phyloP scores from a whole-genome alignment of 2,113 vertebrate genomes.

The Numida meleagris region DNA sequence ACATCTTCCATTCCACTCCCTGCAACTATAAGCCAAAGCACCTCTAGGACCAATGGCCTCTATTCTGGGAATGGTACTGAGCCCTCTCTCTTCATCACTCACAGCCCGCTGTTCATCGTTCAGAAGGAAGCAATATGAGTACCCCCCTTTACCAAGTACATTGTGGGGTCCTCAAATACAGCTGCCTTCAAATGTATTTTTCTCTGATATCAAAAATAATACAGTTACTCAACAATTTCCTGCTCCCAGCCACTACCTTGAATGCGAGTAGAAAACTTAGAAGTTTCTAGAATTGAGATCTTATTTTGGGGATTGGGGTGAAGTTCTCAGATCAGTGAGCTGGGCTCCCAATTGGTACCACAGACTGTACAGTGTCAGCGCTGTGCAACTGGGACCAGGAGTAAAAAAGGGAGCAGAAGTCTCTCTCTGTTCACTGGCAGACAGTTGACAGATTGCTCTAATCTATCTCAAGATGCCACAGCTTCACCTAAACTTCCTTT shows the following conservation, averaged over 20 bases:
- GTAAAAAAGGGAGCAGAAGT: background rate
- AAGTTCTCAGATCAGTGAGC: background rate
- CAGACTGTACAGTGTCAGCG: background rate
- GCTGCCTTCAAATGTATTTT: background rate
- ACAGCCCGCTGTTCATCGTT: background rate
- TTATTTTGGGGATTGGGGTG: background rate
- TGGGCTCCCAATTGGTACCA: background rate
- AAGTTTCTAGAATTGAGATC: background rate
- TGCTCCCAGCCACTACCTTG: background rate
- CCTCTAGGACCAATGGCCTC: background rate
- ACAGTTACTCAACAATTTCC: background rate
- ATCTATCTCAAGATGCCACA: background rate
- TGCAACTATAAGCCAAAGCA: background rate
- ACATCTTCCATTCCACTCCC: fast-evolving
- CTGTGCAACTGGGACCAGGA: background rate
- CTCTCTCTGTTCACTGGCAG: background rate
- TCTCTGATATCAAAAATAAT: background rate
- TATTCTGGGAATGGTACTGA: background rate
- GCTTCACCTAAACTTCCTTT: background rate
- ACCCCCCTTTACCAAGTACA: background rate
- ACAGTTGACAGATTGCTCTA: background rate
- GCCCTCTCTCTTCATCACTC: background rate
- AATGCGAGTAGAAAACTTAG: background rate
- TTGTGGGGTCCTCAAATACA: background rate
- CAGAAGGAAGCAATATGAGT: background rate